A percentile compares a stretch with the other conserved stretches of the same genome.
Conservation (phyloP, 2,888 invertebrate species). For the Drosophila cracens region DNA sequence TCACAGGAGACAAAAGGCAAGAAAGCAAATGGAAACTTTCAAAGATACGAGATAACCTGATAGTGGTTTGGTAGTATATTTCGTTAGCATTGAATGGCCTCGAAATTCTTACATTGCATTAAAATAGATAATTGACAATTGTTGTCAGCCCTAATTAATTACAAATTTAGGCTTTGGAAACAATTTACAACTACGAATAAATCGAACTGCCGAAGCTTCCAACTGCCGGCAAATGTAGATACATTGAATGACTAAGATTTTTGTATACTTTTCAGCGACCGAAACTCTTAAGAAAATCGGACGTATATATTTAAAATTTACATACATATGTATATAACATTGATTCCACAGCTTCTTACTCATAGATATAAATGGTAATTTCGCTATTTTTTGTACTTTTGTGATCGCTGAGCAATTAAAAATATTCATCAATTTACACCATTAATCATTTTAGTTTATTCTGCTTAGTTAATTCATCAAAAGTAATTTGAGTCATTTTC, state of each 20-base stretch:
- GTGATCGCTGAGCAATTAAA: neutral
- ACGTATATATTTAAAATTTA: neutral
- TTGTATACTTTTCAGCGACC: neutral
- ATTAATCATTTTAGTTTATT: neutral
- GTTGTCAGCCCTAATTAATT: neutral
- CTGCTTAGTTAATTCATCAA: neutral
- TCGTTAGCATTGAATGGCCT: neutral
- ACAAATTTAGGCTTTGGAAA: neutral
- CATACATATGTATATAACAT: neutral
- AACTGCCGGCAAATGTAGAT: neutral
- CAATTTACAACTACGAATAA: neutral
- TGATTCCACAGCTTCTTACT: neutral
- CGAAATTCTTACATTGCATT: neutral
- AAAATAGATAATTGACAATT: neutral
- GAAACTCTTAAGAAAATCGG: neutral
- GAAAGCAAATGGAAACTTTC: slow-evolving; percentile 34
- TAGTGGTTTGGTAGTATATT: slow-evolving; percentile 6
- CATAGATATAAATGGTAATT: neutral
- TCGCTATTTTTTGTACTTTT: neutral
- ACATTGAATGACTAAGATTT: neutral
- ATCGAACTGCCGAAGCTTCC: neutral
- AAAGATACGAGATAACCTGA: slow-evolving; percentile 8
- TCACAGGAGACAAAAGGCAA: slow-evolving; percentile 37
- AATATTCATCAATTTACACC: neutral
- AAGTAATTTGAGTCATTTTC: neutral